Conservation (phyloP, 2,113 vertebrate species). For the Erpornis zantholeuca region DNA sequence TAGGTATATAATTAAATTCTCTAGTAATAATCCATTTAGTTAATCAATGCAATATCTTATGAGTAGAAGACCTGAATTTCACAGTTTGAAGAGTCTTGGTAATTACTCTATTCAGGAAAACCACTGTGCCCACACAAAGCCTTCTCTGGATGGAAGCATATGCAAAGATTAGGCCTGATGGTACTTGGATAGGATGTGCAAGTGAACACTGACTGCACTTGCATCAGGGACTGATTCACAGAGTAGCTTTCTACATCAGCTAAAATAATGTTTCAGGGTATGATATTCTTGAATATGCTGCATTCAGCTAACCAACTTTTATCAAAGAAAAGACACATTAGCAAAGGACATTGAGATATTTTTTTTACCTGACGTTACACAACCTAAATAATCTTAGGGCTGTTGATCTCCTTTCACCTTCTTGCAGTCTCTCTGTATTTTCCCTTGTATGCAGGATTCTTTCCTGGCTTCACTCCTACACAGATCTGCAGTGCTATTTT, state of each 20-base stretch:
- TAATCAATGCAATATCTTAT: not conserved
- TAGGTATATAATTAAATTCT: not conserved
- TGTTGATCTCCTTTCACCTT: not conserved
- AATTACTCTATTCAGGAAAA: not conserved
- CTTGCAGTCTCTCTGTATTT: not conserved
- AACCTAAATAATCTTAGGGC: not conserved
- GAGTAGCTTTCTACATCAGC: not conserved
- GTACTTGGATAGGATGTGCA: not conserved
- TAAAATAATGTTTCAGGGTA: not conserved
- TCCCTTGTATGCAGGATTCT: not conserved
- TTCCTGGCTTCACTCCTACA: not conserved
- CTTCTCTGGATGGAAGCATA: not conserved
- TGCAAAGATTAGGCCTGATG: not conserved
- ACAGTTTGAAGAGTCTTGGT: not conserved
- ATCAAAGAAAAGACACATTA: not conserved
- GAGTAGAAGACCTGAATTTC: not conserved
- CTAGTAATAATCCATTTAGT: not conserved
- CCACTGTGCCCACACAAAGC: not conserved
- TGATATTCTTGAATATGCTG: not conserved
- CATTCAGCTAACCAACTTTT: not conserved
- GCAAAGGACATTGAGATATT: not conserved
- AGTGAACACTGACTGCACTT: not conserved
- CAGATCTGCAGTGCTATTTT: not conserved
- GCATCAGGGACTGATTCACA: not conserved
- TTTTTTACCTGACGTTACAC: not conserved